Evolutionary conservation across 2,888 invertebrate genomes (phyloP), one percentile per base, ranked within the genome.

Genomic region (Cryptophagus acutangulus): DNA sequence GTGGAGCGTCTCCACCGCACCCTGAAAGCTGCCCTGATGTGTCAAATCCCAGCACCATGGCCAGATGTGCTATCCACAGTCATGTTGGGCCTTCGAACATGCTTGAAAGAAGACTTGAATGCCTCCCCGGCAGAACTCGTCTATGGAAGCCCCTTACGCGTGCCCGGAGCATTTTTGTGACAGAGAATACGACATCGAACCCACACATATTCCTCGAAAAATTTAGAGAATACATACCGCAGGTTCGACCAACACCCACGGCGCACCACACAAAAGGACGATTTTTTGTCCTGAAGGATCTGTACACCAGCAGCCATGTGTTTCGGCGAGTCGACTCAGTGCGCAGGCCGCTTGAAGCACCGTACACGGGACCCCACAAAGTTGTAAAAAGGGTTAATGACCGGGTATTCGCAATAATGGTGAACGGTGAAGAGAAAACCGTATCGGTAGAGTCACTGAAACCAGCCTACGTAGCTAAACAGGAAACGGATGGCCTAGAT

Each of bases 61-160:
- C 36, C 34, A 3, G 31, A 42, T 2, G 28, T 40, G 3, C 31
- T 54, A 16, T 48, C 39, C 2, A 17, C 18, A n/a, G 18, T 38
- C 10, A 14, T 38, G 14, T 17, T 40, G 2, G 35, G 36, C 17
- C 29, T 40, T 3, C 36, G 40, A 5, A 36, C 10, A 8, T 18
- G 26, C 10, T 25, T 36, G 16, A 24, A 29, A 16, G 1, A 36
- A 9, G 36, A 39, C 17, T 8, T 40, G 3, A 28, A 33, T 8
- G 28, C 29, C 3, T 29, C 45, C 10, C 34, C 38, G 6, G 58
- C 63, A 1, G 58, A 64, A 28, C 37, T 67, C 31, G 48, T 65
- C 0, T 65, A 60, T 37, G 62, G 65, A 0, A 44, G 46, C 20
- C 31, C 47, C 0, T 35, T 65, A 2, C 46, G 54, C 2, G 17